A percentile compares a stretch with the other conserved stretches of the same genome.
phyloP scores from a whole-genome alignment of 1,140 invertebrate genomes.

The Ips nitidus region DNA sequence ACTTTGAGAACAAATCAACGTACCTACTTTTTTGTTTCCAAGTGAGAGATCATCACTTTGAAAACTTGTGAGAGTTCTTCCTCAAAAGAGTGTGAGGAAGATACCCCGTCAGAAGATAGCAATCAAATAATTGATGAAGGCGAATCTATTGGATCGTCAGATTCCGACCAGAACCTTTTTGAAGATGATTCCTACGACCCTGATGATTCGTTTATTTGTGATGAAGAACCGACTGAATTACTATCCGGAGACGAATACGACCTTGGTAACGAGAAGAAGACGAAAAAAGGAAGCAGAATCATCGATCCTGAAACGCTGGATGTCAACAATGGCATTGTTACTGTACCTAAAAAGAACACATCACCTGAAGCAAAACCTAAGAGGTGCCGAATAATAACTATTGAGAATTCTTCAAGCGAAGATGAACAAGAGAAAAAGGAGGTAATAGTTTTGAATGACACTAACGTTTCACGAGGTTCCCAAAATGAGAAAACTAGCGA shows the following conservation, averaged over 20 bases:
- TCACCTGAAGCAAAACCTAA: conserved; percentile 11
- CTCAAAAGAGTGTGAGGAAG: conserved; percentile 37
- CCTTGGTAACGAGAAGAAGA: conserved; percentile 30
- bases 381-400: conserved; percentile 31
- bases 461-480: neutral
- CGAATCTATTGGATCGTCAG: conserved; percentile 43
- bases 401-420: conserved; percentile 16
- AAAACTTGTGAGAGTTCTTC: too few relatives aligned
- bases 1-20: too few relatives aligned
- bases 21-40: too few relatives aligned
- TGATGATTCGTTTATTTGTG: conserved; percentile 45
- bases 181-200: conserved; percentile 40
- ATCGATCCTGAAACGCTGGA: conserved; percentile 14
- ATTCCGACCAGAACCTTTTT: conserved; percentile 35
- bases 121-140: conserved; percentile 46
- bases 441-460: neutral
- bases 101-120: conserved; percentile 45
- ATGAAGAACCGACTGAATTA: conserved; percentile 35
- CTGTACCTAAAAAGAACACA: conserved; percentile 29
- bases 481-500: neutral
- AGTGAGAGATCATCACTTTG: too few relatives aligned
- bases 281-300: conserved; percentile 25
- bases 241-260: conserved; percentile 38
- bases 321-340: conserved; percentile 31
- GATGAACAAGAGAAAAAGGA: conserved; percentile 10